These are phyloP conservation scores for Prionchulus punctatus DNA, from an alignment of 2,888 invertebrate genomes.

Conservation along the genomic window DNA sequence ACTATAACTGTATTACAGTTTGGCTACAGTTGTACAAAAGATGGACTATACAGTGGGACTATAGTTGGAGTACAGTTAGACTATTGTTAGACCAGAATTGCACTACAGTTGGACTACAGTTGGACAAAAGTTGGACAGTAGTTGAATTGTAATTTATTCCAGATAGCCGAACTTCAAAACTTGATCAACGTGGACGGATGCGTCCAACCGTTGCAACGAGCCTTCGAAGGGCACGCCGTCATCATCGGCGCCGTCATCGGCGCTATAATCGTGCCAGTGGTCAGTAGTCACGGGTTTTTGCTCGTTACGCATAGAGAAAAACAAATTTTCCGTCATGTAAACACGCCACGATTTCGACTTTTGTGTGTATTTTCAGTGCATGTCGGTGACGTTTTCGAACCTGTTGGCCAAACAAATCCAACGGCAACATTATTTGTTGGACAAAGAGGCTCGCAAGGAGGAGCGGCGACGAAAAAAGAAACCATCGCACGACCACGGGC, in stretches of 20 bases:
- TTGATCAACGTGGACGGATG: slow-evolving; percentile 21
- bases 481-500: no score
- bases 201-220: slow-evolving; percentile 22
- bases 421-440: slow-evolving; percentile 26
- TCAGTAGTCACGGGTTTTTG: slow-evolving; percentile 14
- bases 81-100: no score
- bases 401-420: slow-evolving; percentile 30
- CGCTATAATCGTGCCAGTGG: slow-evolving; percentile 27
- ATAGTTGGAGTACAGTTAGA: no score
- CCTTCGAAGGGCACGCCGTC: slow-evolving; percentile 29
- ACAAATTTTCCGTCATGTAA: neutral
- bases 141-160: neutral
- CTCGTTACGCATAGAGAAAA: neutral
- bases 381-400: slow-evolving; percentile 27
- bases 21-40: no score
- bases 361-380: slow-evolving; percentile 27
- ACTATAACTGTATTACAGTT: no score
- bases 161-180: slow-evolving; percentile 10
- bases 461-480: slow-evolving; percentile 22
- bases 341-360: no score
- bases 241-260: slow-evolving; percentile 28
- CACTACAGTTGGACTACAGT: no score
- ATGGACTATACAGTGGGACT: no score
- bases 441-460: slow-evolving; percentile 23
- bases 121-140: no score